Base-by-base conservation (phyloP, 2,797 vertebrate genomes). In the Sus cebifrons region DNA sequence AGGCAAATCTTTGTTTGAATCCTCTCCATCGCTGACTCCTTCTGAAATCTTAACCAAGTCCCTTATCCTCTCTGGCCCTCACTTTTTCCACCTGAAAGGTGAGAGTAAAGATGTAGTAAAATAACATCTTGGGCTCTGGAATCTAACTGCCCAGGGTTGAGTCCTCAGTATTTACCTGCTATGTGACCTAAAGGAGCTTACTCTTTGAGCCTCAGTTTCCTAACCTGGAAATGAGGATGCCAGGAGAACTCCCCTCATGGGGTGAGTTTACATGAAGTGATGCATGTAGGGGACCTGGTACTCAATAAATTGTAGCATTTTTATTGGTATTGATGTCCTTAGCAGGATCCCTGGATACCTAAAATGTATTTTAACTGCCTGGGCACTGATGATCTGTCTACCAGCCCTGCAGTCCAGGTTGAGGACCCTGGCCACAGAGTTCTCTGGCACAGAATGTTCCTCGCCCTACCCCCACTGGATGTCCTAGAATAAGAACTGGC, bases 231-330 rank as follows among this genome's bases (percentile, higher is more conserved):
- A 58, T 29, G 71, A 78, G 32, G 58, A 36, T 1, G 3, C 27
- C 18, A 21, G 29, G 29, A 88, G 5, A 16, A 44, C 14, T 71
- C 14, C 5, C 36, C 36, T 49, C 49, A 2, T 6, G 58, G 44
- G 25, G 5, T 64, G 70, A 64, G 56, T 85, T 62, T 77, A 52
- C 49, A 54, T 56, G 75, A 79, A 36, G 23, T 5, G 7, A 27
- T 17, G 27, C 16, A 4, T 17, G 21, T 1, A 4, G 0, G 0
- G 20, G 14, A 25, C 36, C 52, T 16, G 83, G 29, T 15, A 11
- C 27, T 56, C 54, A 2, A 13, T 32, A 7, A 25, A 62, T 2
- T 3, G 11, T 8, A 18, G 11, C 65, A 58, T 91, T 58, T 64
- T 68, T n/a, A 36, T 29, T 3, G 49, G n/a, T n/a, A 54, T 52